These are phyloP conservation scores for Psilanteris sp. DNA, from an alignment of 1,140 invertebrate species.

Conservation along the genomic window DNA sequence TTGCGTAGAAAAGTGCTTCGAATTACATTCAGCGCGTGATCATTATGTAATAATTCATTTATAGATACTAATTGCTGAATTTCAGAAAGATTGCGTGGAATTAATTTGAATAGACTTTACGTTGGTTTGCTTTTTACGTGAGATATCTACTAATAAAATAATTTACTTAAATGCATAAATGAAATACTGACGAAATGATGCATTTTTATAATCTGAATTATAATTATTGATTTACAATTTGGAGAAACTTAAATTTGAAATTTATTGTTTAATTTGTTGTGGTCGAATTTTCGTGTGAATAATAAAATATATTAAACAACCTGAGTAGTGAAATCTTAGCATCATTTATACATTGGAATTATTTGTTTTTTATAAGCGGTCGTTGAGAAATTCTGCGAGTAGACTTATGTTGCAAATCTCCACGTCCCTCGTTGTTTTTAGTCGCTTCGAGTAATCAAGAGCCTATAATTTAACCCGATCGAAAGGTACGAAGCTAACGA, in stretches of 20 bases:
- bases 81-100: slow-evolving; percentile 36
- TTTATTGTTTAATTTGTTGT: too few relatives aligned
- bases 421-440: slow-evolving; percentile 35
- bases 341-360: slow-evolving; percentile 60
- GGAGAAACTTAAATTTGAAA: too few relatives aligned
- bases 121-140: too few relatives aligned
- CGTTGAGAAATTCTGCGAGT: slow-evolving; percentile 64
- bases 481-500: slow-evolving; percentile 77
- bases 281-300: too few relatives aligned
- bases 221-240: too few relatives aligned
- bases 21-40: slow-evolving; percentile 7
- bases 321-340: slow-evolving; percentile 34
- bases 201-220: too few relatives aligned
- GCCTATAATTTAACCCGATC: slow-evolving; percentile 80
- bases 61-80: slow-evolving; percentile 47
- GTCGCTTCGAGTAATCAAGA: slow-evolving; percentile 77
- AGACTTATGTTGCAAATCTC: slow-evolving; percentile 59
- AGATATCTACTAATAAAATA: too few relatives aligned
- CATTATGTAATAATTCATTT: slow-evolving; percentile 53
- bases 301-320: too few relatives aligned
- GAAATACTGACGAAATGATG: too few relatives aligned
- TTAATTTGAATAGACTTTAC: slow-evolving; percentile 11
- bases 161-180: too few relatives aligned
- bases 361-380: slow-evolving; percentile 68
- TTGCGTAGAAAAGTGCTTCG: slow-evolving; percentile 49